Evolutionary conservation across 1,140 invertebrate genomes (phyloP).

Genomic region (Meloidogyne floridensis): DNA sequence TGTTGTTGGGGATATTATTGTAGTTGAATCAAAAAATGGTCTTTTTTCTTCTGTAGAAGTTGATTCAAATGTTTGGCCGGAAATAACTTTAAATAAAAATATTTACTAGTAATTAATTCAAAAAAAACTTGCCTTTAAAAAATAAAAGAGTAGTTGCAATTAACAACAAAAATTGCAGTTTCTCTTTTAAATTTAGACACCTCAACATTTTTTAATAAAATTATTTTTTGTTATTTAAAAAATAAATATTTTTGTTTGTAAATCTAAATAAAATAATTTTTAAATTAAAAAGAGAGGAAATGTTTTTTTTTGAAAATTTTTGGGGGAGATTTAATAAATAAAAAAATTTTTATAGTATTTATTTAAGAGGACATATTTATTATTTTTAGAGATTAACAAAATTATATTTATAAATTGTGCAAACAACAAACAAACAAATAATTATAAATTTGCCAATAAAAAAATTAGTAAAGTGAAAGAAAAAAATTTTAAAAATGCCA

Average conservation of each 20-base stretch:
- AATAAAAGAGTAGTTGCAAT: background rate
- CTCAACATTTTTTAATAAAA: background rate
- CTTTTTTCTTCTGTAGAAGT: conserved; percentile 6
- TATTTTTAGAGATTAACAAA: too few relatives aligned
- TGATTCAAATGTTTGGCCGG: background rate
- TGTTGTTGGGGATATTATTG: background rate
- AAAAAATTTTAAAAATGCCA: too few relatives aligned
- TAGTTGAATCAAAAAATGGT: background rate
- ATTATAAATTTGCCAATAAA: too few relatives aligned
- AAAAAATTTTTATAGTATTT: too few relatives aligned
- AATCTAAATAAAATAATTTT: background rate
- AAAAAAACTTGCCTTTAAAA: background rate
- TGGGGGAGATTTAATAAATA: too few relatives aligned
- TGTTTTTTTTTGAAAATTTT: too few relatives aligned
- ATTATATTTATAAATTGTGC: too few relatives aligned
- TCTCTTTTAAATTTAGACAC: background rate
- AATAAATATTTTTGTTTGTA: background rate
- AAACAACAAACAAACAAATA: too few relatives aligned
- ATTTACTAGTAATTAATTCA: too few relatives aligned
- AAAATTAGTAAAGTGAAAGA: too few relatives aligned
- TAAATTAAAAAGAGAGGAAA: too few relatives aligned
- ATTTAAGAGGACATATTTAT: too few relatives aligned
- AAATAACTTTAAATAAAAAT: background rate
- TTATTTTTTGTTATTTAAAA: background rate
- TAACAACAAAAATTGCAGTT: background rate